These are phyloP conservation scores for Vespertilio murinus DNA, from an alignment of 2,797 vertebrate genomes.

Conservation along the genomic window DNA sequence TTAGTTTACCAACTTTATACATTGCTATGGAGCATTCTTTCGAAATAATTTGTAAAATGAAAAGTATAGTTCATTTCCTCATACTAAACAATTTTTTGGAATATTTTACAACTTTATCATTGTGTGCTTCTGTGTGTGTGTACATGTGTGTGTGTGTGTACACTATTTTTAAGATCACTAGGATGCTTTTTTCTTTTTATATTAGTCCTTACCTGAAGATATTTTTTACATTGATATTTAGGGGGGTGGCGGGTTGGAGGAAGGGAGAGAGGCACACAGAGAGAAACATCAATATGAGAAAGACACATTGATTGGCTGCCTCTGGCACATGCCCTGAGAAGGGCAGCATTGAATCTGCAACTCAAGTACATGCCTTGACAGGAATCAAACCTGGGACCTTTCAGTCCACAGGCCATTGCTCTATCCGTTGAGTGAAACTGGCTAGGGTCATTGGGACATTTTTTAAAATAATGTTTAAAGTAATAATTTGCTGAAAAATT, in stretches of 20 bases:
- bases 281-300: too few species aligned
- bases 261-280: too few species aligned
- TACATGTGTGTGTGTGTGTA: background rate
- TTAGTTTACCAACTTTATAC: background rate
- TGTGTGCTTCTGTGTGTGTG: background rate
- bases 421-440: too few species aligned
- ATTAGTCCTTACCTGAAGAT: too few species aligned
- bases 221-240: too few species aligned
- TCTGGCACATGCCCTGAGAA: too few species aligned
- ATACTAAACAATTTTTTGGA: background rate
- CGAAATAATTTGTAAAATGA: background rate
- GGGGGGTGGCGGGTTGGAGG: too few species aligned
- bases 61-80: background rate
- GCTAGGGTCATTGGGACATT: background rate
- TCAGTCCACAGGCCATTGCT: too few species aligned
- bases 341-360: too few species aligned
- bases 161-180: background rate
- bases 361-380: too few species aligned
- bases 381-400: too few species aligned
- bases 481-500: background rate
- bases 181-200: background rate
- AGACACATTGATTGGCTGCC: too few species aligned
- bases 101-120: background rate
- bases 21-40: constrained; percentile 2
- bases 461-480: constrained; percentile 40